Conservation (phyloP, 2,888 invertebrate species). For the Caenorhabditis plicata region DNA sequence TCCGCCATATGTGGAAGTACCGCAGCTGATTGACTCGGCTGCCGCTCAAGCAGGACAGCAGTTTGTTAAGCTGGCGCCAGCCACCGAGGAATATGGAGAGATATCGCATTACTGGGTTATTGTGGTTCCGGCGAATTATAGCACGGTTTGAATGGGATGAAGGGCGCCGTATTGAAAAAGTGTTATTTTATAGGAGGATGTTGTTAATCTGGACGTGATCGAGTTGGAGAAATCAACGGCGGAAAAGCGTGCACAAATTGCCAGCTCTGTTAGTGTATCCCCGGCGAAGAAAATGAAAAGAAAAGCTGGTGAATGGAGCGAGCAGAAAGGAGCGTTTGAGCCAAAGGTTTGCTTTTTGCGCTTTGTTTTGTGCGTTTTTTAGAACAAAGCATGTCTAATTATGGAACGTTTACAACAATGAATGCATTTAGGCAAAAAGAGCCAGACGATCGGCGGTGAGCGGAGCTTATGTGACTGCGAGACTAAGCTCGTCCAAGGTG, state of each 20-base stretch:
- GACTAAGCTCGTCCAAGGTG: conserved; percentile 48
- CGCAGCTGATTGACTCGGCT: conserved; percentile 45
- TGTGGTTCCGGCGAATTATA: conserved; percentile 81
- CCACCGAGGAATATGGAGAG: conserved; percentile 95
- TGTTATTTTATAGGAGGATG: conserved; percentile 31
- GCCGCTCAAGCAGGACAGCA: conserved; percentile 38
- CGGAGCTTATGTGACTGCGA: conserved; percentile 61
- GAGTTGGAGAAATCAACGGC: conserved; percentile 40
- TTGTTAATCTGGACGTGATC: conserved; percentile 44
- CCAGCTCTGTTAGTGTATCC: conserved; percentile 30
- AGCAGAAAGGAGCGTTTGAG: not conserved
- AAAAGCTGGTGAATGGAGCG: not conserved
- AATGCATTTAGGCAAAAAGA: conserved; percentile 4
- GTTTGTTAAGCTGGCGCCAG: conserved; percentile 72
- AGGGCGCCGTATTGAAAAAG: not conserved
- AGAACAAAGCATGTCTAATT: no score
- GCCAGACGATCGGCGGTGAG: conserved; percentile 13
- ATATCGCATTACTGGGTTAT: conserved; percentile 94
- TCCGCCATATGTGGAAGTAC: conserved; percentile 59
- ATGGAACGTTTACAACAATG: not conserved
- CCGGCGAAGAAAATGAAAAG: conserved; percentile 36
- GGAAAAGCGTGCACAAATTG: conserved; percentile 28
- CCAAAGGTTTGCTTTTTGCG: not conserved
- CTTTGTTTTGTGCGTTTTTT: no score
- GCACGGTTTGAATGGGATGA: not conserved